Base-by-base conservation (phyloP, 2,797 vertebrate species). In the Xiphophorus birchmanni region DNA sequence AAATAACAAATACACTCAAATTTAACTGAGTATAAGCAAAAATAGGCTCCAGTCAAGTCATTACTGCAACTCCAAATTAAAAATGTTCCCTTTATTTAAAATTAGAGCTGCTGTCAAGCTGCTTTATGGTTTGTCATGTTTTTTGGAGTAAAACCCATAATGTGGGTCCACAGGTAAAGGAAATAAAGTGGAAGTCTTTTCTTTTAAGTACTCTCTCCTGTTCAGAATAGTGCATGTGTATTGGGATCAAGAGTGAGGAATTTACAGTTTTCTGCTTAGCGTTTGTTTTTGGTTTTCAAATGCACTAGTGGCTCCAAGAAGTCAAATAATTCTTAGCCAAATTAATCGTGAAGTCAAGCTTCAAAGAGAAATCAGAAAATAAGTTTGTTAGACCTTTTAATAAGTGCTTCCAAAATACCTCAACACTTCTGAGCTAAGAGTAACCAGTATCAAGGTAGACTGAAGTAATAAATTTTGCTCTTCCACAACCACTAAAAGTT, bases 381-480 rank as follows among this genome's bases (percentile, higher is more conserved):
- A 18, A 29, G 26, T 74, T 79, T 65, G n/a, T 67, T 78, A 60
- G 37, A 42, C 56, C 74, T 80, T 79, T 83, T 5, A 60, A 60
- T 79, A 60, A 26, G 72, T 52, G 23, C 44, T 52, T 81, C 23
- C 45, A 40, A 74, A 71, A 78, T 60, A 71, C 47, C 29, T 80
- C 72, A 58, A 47, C 84, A 79, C 54, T 73, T 52, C 75, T 74
- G 76, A 75, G 72, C 74, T 81, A 50, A 80, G 54, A 73, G 17
- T 67, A 35, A 23, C 18, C 18, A 21, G 35, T 40, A 11, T 23
- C 17, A 40, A 63, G 15, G 15, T 63, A 35, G 11, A 60, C n/a
- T 60, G 56, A 60, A 11, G 3, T 15, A 60, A 60, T 15, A 37
- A 40, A 67, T 67, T 18, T 35, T 63, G 9, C 58, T 29, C 11